These are phyloP conservation scores for Diplodus sargus DNA, from an alignment of 2,797 vertebrate species.

Conservation along the genomic window DNA sequence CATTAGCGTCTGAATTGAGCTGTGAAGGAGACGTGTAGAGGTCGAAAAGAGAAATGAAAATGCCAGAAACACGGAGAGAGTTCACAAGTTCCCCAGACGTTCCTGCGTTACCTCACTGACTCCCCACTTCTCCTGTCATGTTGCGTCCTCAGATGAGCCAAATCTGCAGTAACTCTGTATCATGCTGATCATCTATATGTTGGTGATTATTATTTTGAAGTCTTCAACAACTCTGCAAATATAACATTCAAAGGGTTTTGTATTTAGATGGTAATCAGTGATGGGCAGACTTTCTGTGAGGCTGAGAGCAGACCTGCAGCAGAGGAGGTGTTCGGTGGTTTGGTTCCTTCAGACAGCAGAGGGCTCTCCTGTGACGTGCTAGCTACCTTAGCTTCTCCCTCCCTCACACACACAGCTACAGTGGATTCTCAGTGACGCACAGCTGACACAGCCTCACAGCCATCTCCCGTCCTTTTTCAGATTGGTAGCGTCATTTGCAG, in stretches of 20 bases:
- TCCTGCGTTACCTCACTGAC: not conserved
- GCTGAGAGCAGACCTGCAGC: not conserved
- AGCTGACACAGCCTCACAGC: constrained; percentile 57
- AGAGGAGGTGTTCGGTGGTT: constrained; percentile 23
- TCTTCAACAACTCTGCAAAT: not conserved
- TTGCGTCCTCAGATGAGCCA: not conserved
- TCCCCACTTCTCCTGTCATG: not conserved
- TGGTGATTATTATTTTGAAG: not conserved
- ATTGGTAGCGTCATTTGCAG: constrained; percentile 59
- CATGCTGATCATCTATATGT: not conserved
- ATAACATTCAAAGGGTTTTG: not conserved
- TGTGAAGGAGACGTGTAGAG: not conserved
- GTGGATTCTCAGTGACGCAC: constrained; percentile 56
- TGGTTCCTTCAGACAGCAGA: constrained; percentile 69
- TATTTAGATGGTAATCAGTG: not conserved
- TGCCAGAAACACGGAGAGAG: not conserved
- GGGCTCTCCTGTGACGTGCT: constrained; percentile 74
- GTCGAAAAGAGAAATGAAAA: not conserved
- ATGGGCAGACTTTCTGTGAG: not conserved
- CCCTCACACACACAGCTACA: constrained; percentile 18
- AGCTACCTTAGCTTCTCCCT: constrained; percentile 4
- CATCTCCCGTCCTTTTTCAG: constrained; percentile 55
- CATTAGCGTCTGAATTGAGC: not conserved
- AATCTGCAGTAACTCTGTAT: not conserved
- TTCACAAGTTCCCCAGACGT: not conserved